phyloP scores from a whole-genome alignment of 1,140 invertebrate species.

The Venturia canescens region DNA sequence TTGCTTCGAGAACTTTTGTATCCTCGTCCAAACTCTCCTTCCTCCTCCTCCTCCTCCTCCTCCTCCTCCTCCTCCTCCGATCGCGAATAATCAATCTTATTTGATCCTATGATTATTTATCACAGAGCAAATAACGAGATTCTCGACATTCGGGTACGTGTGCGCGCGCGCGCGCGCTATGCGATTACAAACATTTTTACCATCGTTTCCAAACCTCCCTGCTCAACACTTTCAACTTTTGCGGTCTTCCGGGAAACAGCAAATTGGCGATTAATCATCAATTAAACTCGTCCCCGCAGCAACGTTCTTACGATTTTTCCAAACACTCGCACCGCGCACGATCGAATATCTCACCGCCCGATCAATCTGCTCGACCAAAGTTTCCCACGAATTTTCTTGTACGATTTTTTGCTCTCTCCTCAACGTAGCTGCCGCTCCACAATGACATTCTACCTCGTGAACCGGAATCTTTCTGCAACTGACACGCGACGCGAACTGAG shows the following conservation, averaged over 20 bases:
- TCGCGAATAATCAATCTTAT: background rate
- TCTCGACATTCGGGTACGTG: background rate
- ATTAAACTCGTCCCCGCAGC: too few relatives aligned
- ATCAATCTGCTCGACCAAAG: background rate
- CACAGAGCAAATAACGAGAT: slow-evolving; percentile 8
- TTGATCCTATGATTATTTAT: background rate
- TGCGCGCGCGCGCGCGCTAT: background rate
- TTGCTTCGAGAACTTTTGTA: background rate
- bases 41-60: too few relatives aligned
- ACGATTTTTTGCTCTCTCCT: background rate
- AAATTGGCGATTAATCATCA: too few relatives aligned
- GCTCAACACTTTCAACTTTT: background rate
- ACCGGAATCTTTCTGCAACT: slow-evolving; percentile 56
- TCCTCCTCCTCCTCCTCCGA: too few relatives aligned
- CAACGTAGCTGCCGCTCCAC: background rate
- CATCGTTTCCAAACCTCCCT: background rate
- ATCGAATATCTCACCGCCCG: background rate
- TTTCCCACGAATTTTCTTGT: background rate
- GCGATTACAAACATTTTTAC: background rate
- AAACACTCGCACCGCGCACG: background rate
- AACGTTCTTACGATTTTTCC: too few relatives aligned
- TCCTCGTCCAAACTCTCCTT: too few relatives aligned
- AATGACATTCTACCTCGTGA: background rate
- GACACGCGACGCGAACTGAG: slow-evolving; percentile 70
- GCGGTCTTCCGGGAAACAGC: too few relatives aligned